Conservation (phyloP, 2,113 vertebrate genomes). For the Channa argus region DNA sequence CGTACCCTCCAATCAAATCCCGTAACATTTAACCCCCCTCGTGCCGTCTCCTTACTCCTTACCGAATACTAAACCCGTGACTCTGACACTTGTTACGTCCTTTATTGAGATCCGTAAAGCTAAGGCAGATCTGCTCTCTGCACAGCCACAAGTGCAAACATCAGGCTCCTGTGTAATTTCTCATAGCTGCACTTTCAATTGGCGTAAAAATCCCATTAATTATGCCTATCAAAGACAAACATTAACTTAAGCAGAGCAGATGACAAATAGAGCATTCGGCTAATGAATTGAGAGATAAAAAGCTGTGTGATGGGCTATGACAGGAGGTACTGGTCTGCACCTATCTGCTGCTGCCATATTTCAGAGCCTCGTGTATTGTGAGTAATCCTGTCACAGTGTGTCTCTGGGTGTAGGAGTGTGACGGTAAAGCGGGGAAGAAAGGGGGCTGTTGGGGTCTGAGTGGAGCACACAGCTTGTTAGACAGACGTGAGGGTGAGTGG, state of each 20-base stretch:
- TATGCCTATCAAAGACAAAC: not conserved
- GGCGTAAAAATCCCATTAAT: conserved; percentile 5
- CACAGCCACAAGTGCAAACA: conserved; percentile 38
- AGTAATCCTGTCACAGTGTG: conserved; percentile 56
- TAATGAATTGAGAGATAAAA: conserved; percentile 40
- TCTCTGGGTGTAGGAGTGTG: conserved; percentile 56
- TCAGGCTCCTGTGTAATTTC: not conserved
- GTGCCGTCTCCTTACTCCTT: too few relatives aligned
- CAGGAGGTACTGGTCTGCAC: conserved; percentile 33
- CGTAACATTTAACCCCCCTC: too few relatives aligned
- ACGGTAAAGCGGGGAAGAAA: conserved; percentile 28
- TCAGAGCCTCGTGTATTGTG: conserved; percentile 9
- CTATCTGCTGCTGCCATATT: conserved; percentile 53
- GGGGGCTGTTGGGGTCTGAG: conserved; percentile 42
- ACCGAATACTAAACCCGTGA: too few relatives aligned
- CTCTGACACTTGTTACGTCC: too few relatives aligned
- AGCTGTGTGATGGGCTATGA: conserved; percentile 31
- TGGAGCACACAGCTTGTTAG: conserved; percentile 66
- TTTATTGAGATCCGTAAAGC: not conserved
- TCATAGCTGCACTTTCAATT: not conserved
- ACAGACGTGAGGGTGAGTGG: conserved; percentile 65
- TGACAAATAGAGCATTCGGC: conserved; percentile 23
- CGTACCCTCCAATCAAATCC: too few relatives aligned
- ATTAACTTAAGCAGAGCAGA: conserved; percentile 25
- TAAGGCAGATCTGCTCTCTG: conserved; percentile 11